These are phyloP conservation scores for Byasa hedistus DNA, from an alignment of 2,888 invertebrate genomes.

Conservation along the genomic window DNA sequence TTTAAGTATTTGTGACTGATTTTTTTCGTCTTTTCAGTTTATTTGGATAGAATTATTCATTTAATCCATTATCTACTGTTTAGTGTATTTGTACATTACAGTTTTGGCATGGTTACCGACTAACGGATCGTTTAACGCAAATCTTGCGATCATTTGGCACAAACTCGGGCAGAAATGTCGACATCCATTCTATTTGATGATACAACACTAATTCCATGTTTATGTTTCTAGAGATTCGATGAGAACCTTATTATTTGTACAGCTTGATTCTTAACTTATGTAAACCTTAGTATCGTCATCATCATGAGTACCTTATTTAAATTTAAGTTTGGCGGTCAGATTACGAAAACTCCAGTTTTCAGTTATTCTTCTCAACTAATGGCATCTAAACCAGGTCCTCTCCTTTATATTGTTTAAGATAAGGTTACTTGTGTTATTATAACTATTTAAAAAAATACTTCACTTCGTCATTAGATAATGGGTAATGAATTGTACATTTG, in stretches of 20 bases:
- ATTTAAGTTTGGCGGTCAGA: too few relatives aligned
- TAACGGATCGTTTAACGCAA: not conserved
- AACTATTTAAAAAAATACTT: too few relatives aligned
- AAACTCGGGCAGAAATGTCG: not conserved
- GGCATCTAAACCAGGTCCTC: too few relatives aligned
- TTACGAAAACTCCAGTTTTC: too few relatives aligned
- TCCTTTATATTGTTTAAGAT: too few relatives aligned
- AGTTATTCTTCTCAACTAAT: too few relatives aligned
- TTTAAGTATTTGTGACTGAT: not conserved
- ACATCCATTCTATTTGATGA: not conserved
- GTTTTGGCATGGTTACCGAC: constrained; percentile 1
- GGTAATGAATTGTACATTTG: too few relatives aligned
- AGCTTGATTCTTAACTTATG: not conserved
- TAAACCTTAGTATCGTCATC: not conserved
- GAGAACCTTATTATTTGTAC: not conserved
- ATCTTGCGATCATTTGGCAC: not conserved
- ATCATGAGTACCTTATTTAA: not conserved
- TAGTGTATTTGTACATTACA: not conserved
- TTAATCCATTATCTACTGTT: too few relatives aligned
- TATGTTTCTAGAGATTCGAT: not conserved
- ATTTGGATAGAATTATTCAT: not conserved
- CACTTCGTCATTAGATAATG: too few relatives aligned
- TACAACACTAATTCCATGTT: constrained; percentile 1
- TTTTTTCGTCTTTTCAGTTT: not conserved
- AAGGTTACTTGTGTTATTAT: too few relatives aligned